These are phyloP conservation scores for Scaptomyza polygonia DNA, from an alignment of 2,888 invertebrate genomes.

Conservation along the genomic window DNA sequence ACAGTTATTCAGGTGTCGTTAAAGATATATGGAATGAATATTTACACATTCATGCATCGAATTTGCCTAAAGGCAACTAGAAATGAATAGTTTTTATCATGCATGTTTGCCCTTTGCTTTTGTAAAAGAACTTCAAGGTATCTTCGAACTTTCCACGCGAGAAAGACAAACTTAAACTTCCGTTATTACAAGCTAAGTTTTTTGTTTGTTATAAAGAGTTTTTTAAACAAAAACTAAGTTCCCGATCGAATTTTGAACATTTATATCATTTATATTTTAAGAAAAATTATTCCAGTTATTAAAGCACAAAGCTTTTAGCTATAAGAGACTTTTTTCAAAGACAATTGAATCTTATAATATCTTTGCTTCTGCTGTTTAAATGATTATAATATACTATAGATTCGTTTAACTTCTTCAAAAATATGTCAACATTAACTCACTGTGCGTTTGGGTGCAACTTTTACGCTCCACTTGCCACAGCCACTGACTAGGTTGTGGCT, in stretches of 20 bases:
- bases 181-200: too few species aligned
- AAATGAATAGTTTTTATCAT: neutral
- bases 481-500: slow-evolving; percentile 50
- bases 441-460: slow-evolving; percentile 35
- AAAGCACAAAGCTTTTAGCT: too few species aligned
- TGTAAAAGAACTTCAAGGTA: neutral
- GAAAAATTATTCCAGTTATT: too few species aligned
- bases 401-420: neutral
- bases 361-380: too few species aligned
- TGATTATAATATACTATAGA: too few species aligned
- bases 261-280: too few species aligned
- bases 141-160: neutral
- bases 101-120: neutral
- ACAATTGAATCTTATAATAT: too few species aligned
- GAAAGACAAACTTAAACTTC: neutral
- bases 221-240: too few species aligned
- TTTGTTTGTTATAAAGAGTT: too few species aligned
- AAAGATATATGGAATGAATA: slow-evolving; percentile 3
- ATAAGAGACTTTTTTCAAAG: too few species aligned
- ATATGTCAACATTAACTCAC: slow-evolving; percentile 8
- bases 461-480: slow-evolving; percentile 47
- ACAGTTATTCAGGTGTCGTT: slow-evolving; percentile 27
- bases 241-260: too few species aligned
- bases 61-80: neutral
- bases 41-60: neutral